Conservation (phyloP, 2,888 invertebrate genomes). For the Lithosia quadra region DNA sequence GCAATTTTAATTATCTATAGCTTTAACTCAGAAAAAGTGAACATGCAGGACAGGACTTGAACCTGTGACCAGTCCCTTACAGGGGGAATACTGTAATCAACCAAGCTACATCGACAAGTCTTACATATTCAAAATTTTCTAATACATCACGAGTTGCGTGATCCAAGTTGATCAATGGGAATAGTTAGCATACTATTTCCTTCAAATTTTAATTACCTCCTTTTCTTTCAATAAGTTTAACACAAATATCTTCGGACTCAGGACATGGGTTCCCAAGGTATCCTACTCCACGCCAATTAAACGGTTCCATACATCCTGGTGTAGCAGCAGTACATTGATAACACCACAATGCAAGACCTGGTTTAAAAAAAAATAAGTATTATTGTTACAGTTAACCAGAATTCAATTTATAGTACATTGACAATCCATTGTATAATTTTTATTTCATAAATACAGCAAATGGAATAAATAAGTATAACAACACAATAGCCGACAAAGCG, state of each 20-base stretch:
- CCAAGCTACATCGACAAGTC: no score
- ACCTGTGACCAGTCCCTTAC: no score
- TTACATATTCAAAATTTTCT: no score
- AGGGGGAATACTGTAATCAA: no score
- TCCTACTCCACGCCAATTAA: conserved; percentile 92
- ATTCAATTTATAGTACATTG: background rate
- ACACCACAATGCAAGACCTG: conserved; percentile 92
- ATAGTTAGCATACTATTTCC: no score
- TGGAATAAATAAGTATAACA: conserved; percentile 12
- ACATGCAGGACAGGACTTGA: no score
- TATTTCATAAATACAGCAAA: background rate
- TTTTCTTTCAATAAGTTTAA: conserved; percentile 94
- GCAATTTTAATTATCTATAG: conserved; percentile 84
- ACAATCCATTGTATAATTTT: background rate
- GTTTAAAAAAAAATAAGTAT: background rate
- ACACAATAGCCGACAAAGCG: conserved; percentile 39
- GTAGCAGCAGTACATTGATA: conserved; percentile 96
- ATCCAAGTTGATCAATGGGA: no score
- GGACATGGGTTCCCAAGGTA: conserved; percentile 94
- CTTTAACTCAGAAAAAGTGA: no score
- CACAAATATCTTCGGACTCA: conserved; percentile 94
- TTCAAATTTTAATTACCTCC: conserved; percentile 88
- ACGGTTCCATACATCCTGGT: conserved; percentile 94
- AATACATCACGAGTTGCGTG: no score
- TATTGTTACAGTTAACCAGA: background rate